Conservation (phyloP, 1,140 invertebrate species). For the Drosophila tristis region DNA sequence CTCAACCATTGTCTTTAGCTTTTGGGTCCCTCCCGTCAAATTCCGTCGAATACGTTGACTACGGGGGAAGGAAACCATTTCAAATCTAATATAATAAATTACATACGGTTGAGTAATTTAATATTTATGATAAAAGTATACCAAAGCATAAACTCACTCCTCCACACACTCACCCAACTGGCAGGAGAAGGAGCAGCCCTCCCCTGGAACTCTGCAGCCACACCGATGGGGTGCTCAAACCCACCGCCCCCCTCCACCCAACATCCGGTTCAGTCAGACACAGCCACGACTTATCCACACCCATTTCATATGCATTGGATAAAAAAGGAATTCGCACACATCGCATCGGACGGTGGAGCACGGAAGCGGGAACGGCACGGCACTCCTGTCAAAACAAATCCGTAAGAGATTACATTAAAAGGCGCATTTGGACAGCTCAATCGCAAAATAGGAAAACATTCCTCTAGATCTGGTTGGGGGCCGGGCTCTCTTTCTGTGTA, state of each 20-base stretch:
- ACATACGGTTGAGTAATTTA: slow-evolving; percentile 73
- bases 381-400: slow-evolving; percentile 79
- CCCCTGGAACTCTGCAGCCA: too few species aligned
- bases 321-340: slow-evolving; percentile 26
- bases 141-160: slow-evolving; percentile 33
- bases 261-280: slow-evolving; percentile 28
- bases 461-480: slow-evolving; percentile 5
- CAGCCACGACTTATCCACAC: slow-evolving; percentile 39
- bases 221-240: too few species aligned
- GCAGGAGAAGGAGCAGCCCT: too few species aligned
- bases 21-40: too few species aligned
- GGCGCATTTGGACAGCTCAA: slow-evolving; percentile 80
- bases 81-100: slow-evolving; percentile 79
- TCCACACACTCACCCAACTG: too few species aligned
- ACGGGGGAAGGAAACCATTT: slow-evolving; percentile 10
- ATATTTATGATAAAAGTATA: slow-evolving; percentile 75
- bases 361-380: slow-evolving; percentile 20
- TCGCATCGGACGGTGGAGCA: neutral
- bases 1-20: too few species aligned
- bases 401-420: slow-evolving; percentile 82
- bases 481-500: slow-evolving; percentile 1
- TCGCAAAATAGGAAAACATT: slow-evolving; percentile 68
- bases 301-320: slow-evolving; percentile 69
- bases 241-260: slow-evolving; percentile 4
- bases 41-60: too few species aligned